A percentile compares a stretch with the other conserved stretches of the same genome.
phyloP scores from a whole-genome alignment of 2,797 vertebrate genomes.

The Fratercula arctica region DNA sequence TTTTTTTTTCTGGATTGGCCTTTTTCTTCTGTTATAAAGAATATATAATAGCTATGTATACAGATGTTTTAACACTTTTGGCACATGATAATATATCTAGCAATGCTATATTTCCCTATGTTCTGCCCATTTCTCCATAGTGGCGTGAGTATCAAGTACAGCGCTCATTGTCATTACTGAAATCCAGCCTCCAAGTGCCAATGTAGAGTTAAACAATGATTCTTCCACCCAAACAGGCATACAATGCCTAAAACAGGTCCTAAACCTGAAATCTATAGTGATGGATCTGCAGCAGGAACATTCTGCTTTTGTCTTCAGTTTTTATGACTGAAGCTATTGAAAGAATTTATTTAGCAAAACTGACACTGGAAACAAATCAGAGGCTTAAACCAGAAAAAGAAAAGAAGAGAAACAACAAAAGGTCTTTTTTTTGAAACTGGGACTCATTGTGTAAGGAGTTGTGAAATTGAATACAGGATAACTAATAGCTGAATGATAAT shows the following conservation, averaged over 20 bases:
- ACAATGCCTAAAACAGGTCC: not conserved
- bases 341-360: slow-evolving; percentile 10
- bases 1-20: not conserved
- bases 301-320: not conserved
- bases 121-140: not conserved
- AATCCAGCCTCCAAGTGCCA: not conserved
- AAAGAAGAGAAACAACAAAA: not conserved
- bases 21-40: not conserved
- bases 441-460: not conserved
- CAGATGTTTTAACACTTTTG: not conserved
- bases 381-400: not conserved
- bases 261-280: not conserved
- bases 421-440: not conserved
- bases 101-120: not conserved
- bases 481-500: not conserved
- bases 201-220: not conserved
- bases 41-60: not conserved
- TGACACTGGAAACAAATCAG: not conserved
- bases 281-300: not conserved
- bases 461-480: not conserved
- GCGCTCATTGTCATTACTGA: not conserved
- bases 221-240: not conserved
- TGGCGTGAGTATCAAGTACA: not conserved
- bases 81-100: not conserved
- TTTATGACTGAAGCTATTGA: not conserved